These are phyloP conservation scores for Tetramorium simillimum DNA, from an alignment of 1,140 invertebrate genomes.

Conservation along the genomic window DNA sequence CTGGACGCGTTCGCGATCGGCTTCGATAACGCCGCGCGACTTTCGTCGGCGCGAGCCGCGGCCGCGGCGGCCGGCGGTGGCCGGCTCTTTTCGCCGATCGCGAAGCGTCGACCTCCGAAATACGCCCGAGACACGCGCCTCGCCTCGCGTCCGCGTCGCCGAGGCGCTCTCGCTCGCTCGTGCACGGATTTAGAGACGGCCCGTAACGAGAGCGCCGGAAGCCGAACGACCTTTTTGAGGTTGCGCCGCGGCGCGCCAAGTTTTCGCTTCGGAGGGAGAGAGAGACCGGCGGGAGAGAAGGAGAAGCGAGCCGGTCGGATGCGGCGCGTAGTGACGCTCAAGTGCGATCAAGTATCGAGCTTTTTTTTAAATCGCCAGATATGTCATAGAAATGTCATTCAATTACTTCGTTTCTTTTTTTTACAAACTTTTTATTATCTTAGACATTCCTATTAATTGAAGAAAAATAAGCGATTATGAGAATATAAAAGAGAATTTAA, in stretches of 20 bases:
- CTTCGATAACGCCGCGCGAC: constrained; percentile 54
- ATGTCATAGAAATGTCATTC: neutral
- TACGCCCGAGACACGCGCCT: constrained; percentile 17
- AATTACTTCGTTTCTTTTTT: neutral
- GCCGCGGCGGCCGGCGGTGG: neutral
- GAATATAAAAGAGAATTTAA: neutral
- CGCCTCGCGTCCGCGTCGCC: constrained; percentile 12
- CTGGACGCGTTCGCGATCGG: constrained; percentile 48
- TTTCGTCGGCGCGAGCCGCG: constrained; percentile 39
- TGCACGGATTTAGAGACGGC: constrained; percentile 52
- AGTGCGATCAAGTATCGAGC: neutral
- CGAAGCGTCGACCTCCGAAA: constrained; percentile 52
- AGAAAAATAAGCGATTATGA: neutral
- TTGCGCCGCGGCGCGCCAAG: constrained; percentile 47
- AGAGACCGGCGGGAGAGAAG: constrained; percentile 11
- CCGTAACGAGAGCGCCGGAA: constrained; percentile 57
- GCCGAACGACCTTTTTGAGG: constrained; percentile 60
- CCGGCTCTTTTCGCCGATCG: constrained; percentile 9
- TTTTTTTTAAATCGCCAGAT: neutral
- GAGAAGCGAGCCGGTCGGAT: neutral
- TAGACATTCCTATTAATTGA: neutral
- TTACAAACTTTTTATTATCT: neutral
- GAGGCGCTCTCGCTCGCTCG: constrained; percentile 1
- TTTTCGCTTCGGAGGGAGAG: constrained; percentile 31
- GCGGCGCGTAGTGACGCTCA: constrained; percentile 26